These are phyloP conservation scores for Ploceus nigricollis DNA, from an alignment of 2,113 vertebrate species.

Conservation along the genomic window DNA sequence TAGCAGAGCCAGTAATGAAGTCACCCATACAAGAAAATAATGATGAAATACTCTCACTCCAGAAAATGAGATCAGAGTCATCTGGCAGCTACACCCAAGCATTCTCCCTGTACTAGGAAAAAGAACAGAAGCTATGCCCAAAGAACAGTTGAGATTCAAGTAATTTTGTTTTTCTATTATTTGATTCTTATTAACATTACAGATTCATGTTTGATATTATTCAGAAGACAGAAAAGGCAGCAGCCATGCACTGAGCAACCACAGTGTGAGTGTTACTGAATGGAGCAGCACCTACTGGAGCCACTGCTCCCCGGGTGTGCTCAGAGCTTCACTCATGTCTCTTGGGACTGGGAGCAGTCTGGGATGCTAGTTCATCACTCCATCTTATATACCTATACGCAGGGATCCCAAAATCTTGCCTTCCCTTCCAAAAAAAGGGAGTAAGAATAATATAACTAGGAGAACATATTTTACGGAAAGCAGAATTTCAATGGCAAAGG, in stretches of 20 bases:
- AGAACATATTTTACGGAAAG: neutral
- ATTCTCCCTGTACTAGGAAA: neutral
- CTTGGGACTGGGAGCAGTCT: neutral
- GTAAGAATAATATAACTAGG: neutral
- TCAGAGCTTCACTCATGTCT: neutral
- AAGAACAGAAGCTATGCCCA: neutral
- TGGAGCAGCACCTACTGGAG: accelerated
- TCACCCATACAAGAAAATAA: neutral
- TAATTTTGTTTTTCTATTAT: neutral
- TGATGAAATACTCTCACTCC: neutral
- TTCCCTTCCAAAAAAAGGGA: neutral
- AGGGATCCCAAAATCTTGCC: neutral
- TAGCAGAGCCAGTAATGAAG: neutral
- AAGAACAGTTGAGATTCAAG: neutral
- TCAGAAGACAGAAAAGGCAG: neutral
- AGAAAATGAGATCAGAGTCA: neutral
- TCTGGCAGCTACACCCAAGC: neutral
- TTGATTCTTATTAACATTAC: neutral
- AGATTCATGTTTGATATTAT: neutral
- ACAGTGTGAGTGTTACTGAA: accelerated
- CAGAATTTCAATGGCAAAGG: neutral
- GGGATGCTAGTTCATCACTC: neutral
- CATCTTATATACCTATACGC: neutral
- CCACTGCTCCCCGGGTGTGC: neutral
- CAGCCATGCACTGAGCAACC: accelerated